Base-by-base conservation (phyloP, 2,113 vertebrate genomes). In the Myrmophylax atrothorax region DNA sequence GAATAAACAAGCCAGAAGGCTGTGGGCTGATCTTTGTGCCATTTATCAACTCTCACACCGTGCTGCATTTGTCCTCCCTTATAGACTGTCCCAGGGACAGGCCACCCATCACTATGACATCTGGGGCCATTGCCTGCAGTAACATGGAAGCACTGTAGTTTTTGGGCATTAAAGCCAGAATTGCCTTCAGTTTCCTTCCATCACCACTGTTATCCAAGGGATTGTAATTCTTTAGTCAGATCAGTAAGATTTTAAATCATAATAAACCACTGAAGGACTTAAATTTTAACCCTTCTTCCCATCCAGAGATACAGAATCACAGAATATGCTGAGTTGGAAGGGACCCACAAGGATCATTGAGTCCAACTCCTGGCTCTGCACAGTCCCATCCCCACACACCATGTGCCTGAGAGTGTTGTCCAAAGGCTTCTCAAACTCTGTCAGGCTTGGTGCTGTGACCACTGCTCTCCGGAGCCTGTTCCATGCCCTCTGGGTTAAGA, bases 141-240 rank as follows among this genome's bases (percentile, higher is more conserved):
- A 9, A 20, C 0, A 0, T 28, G 31, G 40, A 56, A 90, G 22
- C 1, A 1, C 50, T 53, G n/a, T 31, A 12, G 31, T 40, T 64
- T 28, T 18, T 19, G n/a, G 37, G 2, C 28, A 13, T 62, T 73
- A 76, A 53, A 81, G 22, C 18, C 31, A 86, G 63, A 53, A 88
- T 62, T 5, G 0, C 53, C n/a, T 64, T 58, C 29, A 53, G 2
- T 37, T 17, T 91, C n/a, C 74, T 90, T 66, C 58, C 12, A 44
- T 73, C 58, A 46, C 7, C 31, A 9, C 49, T 5, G 0, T 58
- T 80, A 81, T 14, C 23, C 10, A 22, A 22, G 25, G 15, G 38
- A 15, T 38, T 87, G 7, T 49, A 75, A 49, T 53, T 33, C 47
- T 49, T 60, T 25, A 37, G 44, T 53, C 38, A 53, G 33, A 50